Base-by-base conservation (phyloP, 2,113 vertebrate genomes). In the Mixornis gularis region DNA sequence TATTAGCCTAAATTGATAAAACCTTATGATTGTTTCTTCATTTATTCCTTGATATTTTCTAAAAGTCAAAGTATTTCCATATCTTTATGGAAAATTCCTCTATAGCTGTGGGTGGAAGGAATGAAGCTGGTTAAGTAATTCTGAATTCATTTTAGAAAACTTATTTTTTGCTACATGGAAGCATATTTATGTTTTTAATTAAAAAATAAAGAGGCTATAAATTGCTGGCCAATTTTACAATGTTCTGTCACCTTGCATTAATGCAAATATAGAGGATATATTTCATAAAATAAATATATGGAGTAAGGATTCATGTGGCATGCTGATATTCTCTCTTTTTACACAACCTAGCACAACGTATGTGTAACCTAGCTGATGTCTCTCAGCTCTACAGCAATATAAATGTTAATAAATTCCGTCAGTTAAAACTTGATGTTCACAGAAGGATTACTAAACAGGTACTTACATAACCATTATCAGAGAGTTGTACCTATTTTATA, bases 121-220 rank as follows among this genome's bases (percentile, higher is more conserved):
- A 89, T 53, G 85, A 94, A 72, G 3, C 21, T 79, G 76, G 56
- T 64, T 69, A 79, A 71, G 65, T 80, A 89, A 77, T 77, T 79
- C 79, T 77, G 74, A 85, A 89, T 83, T 85, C 58, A 74, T 80
- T 83, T 90, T 71, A 79, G 36, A 36, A 72, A 90, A 93, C 38
- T 91, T 81, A 38, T 66, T 36, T 71, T 86, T 85, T 90, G 62
- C 73, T 53, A 76, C 32, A 51, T 22, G 40, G 88, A 68, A 68
- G 32, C 15, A 90, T 95, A 95, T 93, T 95, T 96, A 95, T 94
- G 65, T 72, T 85, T 96, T 94, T 95, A 94, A 95, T 95, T 95
- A 92, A 95, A 94, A 92, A 93, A 89, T 87, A 94, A 93, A 91
- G 80, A 91, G 53, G 38, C 46, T 89, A 69, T 92, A 94, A 95